These are phyloP conservation scores for Apotomis capreana DNA, from an alignment of 2,888 invertebrate genomes.

Conservation along the genomic window DNA sequence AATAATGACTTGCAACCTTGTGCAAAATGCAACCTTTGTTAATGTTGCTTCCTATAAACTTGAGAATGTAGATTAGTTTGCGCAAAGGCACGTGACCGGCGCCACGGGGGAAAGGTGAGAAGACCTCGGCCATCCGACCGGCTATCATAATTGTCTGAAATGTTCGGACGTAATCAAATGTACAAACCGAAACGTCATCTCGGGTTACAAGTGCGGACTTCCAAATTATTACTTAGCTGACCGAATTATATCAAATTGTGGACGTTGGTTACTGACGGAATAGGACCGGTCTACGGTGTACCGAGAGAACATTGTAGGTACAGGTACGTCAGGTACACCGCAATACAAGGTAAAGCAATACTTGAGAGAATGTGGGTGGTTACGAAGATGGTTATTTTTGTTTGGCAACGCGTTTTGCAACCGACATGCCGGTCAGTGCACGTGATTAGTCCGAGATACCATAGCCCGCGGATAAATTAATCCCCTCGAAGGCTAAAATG, in stretches of 20 bases:
- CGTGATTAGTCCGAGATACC: constrained; percentile 43
- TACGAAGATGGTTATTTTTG: constrained; percentile 52
- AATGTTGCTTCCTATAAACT: constrained; percentile 49
- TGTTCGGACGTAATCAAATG: constrained; percentile 33
- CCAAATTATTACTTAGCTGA: constrained; percentile 21
- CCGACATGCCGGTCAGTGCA: constrained; percentile 43
- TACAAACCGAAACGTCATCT: constrained; percentile 27
- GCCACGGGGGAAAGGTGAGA: constrained; percentile 39
- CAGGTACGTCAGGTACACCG: too few species aligned
- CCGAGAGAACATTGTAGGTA: constrained; percentile 6
- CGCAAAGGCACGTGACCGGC: constrained; percentile 49
- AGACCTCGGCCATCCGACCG: constrained; percentile 35
- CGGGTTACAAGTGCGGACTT: constrained; percentile 25
- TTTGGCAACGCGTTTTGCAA: constrained; percentile 52
- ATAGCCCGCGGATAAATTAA: constrained; percentile 7
- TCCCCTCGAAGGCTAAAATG: constrained; percentile 11
- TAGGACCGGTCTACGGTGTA: constrained; percentile 10
- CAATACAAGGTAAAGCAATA: constrained; percentile 31
- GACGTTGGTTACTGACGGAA: constrained; percentile 23
- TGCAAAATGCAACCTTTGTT: constrained; percentile 28
- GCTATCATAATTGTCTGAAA: constrained; percentile 30
- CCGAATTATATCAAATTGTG: constrained; percentile 27
- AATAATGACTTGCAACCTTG: constrained; percentile 21
- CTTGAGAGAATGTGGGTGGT: constrained; percentile 49
- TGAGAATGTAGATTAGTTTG: constrained; percentile 57